Base-by-base conservation (phyloP, 2,888 invertebrate species). In the Helobdella robusta region DNA sequence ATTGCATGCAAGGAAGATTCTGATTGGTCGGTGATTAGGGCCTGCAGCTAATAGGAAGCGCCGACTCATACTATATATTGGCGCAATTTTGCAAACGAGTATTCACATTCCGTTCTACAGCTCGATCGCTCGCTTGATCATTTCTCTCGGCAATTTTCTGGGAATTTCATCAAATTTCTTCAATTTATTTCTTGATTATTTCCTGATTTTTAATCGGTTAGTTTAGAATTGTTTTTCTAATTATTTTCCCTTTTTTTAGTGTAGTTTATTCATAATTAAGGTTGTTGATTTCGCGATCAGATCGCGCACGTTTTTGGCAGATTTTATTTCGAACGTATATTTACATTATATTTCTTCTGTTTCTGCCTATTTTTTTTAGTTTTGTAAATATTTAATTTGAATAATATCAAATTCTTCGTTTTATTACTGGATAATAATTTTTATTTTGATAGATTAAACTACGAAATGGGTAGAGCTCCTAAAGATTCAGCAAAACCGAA, bases 401-500 rank as follows among this genome's bases (percentile, higher is more conserved):
- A n/a, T n/a, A n/a, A n/a, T n/a, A n/a, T n/a, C n/a, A n/a, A n/a
- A n/a, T n/a, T n/a, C n/a, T n/a, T n/a, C n/a, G n/a, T n/a, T n/a
- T n/a, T n/a, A n/a, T n/a, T n/a, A n/a, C n/a, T n/a, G n/a, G n/a
- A n/a, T n/a, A n/a, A n/a, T n/a, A n/a, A n/a, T n/a, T n/a, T n/a
- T n/a, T n/a, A n/a, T n/a, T n/a, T n/a, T n/a, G n/a, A n/a, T n/a
- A n/a, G 28, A 20, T 25, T n/a, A 56, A 28, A 30, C 1, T 25
- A 25, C 25, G 32, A 56, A 48, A 62, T 62, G 62, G 62, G 48
- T 20, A 62, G 46, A 50, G 50, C 46, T 34, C 44, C 44, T 23
- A 62, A 62, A 62, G 48, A 62, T 28, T 15, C 62, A 2, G 62
- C 44, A 4, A 62, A 62, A 44, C 62, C 62, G 15, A 62, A 62